These are phyloP conservation scores for Nomada ferruginata DNA, from an alignment of 2,888 invertebrate species.

Conservation along the genomic window DNA sequence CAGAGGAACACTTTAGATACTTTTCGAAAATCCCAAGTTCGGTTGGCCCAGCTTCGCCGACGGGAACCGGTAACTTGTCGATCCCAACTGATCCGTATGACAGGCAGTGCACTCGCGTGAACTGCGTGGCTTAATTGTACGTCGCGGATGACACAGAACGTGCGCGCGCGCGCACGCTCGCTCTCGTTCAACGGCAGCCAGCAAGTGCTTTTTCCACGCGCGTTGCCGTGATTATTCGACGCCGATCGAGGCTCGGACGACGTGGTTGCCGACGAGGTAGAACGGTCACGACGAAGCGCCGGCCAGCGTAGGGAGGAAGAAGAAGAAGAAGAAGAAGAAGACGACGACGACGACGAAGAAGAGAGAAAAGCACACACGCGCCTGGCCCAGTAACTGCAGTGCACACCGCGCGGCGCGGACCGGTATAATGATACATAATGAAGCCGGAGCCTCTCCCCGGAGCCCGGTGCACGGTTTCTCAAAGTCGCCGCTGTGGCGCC, in stretches of 20 bases:
- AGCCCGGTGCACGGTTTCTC: constrained; percentile 74
- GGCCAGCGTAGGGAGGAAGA: constrained; percentile 59
- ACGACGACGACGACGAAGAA: constrained; percentile 69
- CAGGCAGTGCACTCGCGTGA: constrained; percentile 61
- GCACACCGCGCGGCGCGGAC: constrained; percentile 84
- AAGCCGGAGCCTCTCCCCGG: constrained; percentile 83
- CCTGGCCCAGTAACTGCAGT: constrained; percentile 82
- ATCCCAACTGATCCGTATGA: constrained; percentile 25
- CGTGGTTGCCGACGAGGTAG: constrained; percentile 53
- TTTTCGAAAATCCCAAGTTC: not conserved
- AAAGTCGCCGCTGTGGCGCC: constrained; percentile 77
- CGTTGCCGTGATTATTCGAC: constrained; percentile 59
- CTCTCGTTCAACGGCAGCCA: constrained; percentile 47
- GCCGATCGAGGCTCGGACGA: constrained; percentile 54
- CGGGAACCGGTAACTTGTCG: constrained; percentile 50
- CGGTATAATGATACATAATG: constrained; percentile 85
- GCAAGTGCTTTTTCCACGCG: constrained; percentile 63
- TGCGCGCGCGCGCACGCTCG: constrained; percentile 46
- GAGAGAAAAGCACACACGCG: constrained; percentile 81
- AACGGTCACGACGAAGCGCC: constrained; percentile 50
- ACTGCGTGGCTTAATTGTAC: constrained; percentile 64
- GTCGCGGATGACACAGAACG: constrained; percentile 46
- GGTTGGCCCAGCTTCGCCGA: constrained; percentile 36
- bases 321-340: constrained; percentile 61
- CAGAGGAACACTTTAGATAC: not conserved